phyloP scores from a whole-genome alignment of 2,797 vertebrate genomes.

The Caiman crocodilus region DNA sequence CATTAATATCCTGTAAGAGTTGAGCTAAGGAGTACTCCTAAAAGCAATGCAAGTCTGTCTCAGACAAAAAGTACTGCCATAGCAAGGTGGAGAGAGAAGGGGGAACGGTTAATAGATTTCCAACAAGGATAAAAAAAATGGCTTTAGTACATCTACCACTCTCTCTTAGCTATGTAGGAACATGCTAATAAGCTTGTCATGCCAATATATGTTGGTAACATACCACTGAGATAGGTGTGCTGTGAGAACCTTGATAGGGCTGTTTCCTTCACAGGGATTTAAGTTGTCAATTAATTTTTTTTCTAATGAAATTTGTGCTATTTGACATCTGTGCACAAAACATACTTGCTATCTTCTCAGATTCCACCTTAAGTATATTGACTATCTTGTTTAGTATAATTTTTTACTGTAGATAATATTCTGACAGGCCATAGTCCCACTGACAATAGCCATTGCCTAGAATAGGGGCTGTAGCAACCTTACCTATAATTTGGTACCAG shows the following conservation, averaged over 20 bases:
- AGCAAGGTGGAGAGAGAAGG: background rate
- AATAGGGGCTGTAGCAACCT: background rate
- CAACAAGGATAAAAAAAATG: slow-evolving; percentile 21
- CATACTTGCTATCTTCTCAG: background rate
- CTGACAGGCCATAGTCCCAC: background rate
- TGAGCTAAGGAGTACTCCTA: slow-evolving; percentile 57
- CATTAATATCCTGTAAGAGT: slow-evolving; percentile 70
- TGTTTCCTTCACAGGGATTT: background rate
- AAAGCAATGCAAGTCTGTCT: slow-evolving; percentile 13
- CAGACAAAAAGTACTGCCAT: slow-evolving; percentile 18
- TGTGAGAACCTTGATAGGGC: background rate
- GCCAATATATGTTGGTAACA: background rate
- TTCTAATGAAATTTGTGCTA: background rate
- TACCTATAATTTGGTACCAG: background rate
- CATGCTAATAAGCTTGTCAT: slow-evolving; percentile 19
- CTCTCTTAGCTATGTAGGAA: slow-evolving; percentile 4
- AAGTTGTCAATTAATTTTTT: background rate
- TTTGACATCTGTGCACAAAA: slow-evolving; percentile 3
- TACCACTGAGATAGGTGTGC: background rate
- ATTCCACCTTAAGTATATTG: background rate
- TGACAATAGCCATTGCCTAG: background rate
- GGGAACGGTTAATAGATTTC: slow-evolving; percentile 35
- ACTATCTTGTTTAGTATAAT: background rate
- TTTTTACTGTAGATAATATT: background rate
- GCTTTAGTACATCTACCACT: background rate